Evolutionary conservation across 2,888 invertebrate species (phyloP), one percentile per base, ranked within the genome.

Genomic region (Girardia tigrina): DNA sequence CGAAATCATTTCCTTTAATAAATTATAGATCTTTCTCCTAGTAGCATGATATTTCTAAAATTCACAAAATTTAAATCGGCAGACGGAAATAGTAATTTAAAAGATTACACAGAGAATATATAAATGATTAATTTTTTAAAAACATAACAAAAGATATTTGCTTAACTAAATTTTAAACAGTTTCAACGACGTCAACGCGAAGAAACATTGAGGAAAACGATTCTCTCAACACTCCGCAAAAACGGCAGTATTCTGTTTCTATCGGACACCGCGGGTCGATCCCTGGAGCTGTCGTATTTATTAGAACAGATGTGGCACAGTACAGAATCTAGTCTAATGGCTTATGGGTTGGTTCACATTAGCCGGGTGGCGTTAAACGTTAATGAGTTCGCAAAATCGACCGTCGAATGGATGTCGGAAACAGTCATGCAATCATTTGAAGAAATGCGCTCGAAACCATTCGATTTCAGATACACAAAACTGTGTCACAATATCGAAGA

Each of bases 341-440:
- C 94, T 0, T 98, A 97, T 84, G 93, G 94, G 0, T 85, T 98
- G 73, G 92, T 94, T 0, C 86, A 98, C 75, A 86, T 98, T 0
- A 97, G 92, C 80, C 94, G 97, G 82, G 94, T 98, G 77, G 92
- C 94, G 82, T 97, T 94, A 81, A 97, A 97, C 82, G 97, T 97
- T 0, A 91, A 97, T 0, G 97, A 97, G 84, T 97, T 97, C 85
- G 97, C 98, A 0, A 98, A 97, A 84, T 94, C 94, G 0, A 94
- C 90, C 87, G 94, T 98, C 79, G 98, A 98, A 85, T 98, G 97
- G 98, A 98, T 99, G 98, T 94, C 94, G 82, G 97, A 98, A 82
- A 97, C 95, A 82, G 86, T 99, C 69, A 93, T 95, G 87, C 89
- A 92, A 76, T 80, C 83, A 0, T 84, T 84, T 79, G 84, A 84